Evolutionary conservation across 2,888 invertebrate species (phyloP).

Genomic region (Arenicola marina): DNA sequence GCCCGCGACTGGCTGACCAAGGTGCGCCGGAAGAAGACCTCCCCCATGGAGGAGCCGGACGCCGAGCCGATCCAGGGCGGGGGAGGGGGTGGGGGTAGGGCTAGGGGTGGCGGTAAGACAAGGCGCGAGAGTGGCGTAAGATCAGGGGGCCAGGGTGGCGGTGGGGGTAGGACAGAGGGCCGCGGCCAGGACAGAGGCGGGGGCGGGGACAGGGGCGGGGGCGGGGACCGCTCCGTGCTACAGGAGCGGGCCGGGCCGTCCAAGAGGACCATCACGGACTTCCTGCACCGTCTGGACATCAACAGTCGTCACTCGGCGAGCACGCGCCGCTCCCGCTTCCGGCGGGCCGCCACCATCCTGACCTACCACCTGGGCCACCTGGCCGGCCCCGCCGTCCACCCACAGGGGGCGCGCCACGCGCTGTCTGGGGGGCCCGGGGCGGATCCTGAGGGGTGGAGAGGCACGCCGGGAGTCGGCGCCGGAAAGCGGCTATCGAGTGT

Average conservation of each 20-base stretch:
- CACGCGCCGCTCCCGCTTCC: slow-evolving; percentile 1
- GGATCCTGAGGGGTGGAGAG: too few relatives aligned
- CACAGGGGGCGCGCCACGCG: too few relatives aligned
- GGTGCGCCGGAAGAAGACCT: not conserved
- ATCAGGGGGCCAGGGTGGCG: too few relatives aligned
- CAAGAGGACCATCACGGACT: not conserved
- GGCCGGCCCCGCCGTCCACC: too few relatives aligned
- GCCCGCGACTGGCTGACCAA: slow-evolving; percentile 49
- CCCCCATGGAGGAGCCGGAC: not conserved
- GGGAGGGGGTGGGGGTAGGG: too few relatives aligned
- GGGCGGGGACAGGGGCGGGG: too few relatives aligned
- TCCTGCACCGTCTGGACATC: slow-evolving; percentile 10
- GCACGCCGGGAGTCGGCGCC: too few relatives aligned
- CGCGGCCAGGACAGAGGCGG: too few relatives aligned
- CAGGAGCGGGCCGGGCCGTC: not conserved
- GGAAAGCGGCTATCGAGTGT: not conserved
- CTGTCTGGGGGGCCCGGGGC: too few relatives aligned
- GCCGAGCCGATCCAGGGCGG: not conserved
- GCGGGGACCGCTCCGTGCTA: not conserved
- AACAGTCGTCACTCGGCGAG: slow-evolving; percentile 1
- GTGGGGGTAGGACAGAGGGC: too few relatives aligned
- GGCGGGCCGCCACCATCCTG: slow-evolving; percentile 5
- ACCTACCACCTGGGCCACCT: not conserved
- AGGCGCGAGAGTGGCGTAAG: too few relatives aligned
- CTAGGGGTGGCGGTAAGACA: too few relatives aligned